Conservation (phyloP, 2,888 invertebrate species). For the Drosophila flavopinicola region DNA sequence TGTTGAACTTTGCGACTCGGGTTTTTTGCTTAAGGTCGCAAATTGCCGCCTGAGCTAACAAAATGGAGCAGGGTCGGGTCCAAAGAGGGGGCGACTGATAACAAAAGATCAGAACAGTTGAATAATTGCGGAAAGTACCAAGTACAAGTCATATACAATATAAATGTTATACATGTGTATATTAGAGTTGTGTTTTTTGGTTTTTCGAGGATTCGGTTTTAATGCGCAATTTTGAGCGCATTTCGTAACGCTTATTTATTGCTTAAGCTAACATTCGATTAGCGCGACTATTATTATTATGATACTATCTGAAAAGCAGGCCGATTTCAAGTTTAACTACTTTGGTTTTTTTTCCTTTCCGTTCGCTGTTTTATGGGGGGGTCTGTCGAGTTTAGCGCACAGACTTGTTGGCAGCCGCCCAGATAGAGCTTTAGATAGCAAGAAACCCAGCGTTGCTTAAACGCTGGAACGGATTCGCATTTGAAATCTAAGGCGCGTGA, state of each 20-base stretch:
- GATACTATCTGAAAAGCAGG: constrained; percentile 29
- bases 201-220: neutral
- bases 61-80: constrained; percentile 1
- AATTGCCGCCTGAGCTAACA: constrained; percentile 41
- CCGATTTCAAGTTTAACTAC: constrained; percentile 56
- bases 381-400: constrained; percentile 34
- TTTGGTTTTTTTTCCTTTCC: constrained; percentile 16
- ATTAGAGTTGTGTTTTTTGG: neutral
- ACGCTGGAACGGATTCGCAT: constrained; percentile 39
- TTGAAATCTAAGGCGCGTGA: constrained; percentile 57
- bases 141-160: neutral
- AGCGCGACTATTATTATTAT: constrained; percentile 36
- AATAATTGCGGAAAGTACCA: constrained; percentile 23
- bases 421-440: constrained; percentile 44
- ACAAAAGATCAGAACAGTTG: constrained; percentile 27
- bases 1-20: constrained; percentile 67
- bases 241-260: constrained; percentile 39
- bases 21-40: constrained; percentile 58
- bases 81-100: neutral
- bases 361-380: constrained; percentile 14
- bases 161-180: neutral
- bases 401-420: constrained; percentile 58
- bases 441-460: constrained; percentile 19
- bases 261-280: constrained; percentile 45
- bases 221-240: constrained; percentile 33